Conservation (phyloP, 2,797 vertebrate species). For the Poliocrania exsul region DNA sequence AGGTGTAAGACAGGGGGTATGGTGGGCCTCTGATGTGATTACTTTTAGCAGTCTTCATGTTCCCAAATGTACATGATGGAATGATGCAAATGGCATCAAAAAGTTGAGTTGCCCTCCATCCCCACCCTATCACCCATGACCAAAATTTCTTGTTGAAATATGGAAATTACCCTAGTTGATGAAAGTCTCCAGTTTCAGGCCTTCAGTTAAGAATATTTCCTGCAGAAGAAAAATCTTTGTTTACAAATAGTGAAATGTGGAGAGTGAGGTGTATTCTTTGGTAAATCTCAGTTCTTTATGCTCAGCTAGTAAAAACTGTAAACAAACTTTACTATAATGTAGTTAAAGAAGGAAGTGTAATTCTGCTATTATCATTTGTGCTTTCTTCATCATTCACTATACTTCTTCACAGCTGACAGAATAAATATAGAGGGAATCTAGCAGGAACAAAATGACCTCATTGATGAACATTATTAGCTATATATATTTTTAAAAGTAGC, state of each 20-base stretch:
- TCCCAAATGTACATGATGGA: background rate
- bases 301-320: background rate
- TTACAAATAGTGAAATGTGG: background rate
- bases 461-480: background rate
- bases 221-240: background rate
- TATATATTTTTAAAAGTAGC: background rate
- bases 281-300: background rate
- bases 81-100: background rate
- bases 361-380: background rate
- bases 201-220: background rate
- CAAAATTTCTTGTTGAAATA: background rate
- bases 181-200: background rate
- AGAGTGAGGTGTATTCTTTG: background rate
- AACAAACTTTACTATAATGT: background rate
- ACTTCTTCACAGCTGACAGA: background rate
- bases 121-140: background rate
- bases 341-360: background rate
- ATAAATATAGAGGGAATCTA: background rate
- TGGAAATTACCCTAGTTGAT: background rate
- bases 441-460: background rate
- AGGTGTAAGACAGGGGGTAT: background rate
- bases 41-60: background rate
- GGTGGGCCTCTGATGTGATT: background rate
- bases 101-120: background rate
- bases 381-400: background rate